These are phyloP conservation scores for Nothocercus nigrocapillus DNA, from an alignment of 2,113 vertebrate species.

Conservation along the genomic window DNA sequence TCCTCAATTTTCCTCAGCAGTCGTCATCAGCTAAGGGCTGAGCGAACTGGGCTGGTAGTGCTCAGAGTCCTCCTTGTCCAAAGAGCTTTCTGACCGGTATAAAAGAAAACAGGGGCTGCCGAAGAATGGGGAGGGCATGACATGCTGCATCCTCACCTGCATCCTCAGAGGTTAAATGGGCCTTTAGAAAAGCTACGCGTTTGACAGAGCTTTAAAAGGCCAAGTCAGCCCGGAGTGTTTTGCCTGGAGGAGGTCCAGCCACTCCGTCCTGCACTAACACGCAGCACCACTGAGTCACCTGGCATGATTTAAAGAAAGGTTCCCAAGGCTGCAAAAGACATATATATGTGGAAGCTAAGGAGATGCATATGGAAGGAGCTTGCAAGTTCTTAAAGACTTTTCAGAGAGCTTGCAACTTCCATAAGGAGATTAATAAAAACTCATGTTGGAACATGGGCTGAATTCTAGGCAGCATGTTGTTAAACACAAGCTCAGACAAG, in stretches of 20 bases:
- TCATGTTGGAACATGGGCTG: neutral
- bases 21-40: neutral
- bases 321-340: neutral
- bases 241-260: neutral
- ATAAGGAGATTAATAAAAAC: slow-evolving; percentile 10
- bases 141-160: neutral
- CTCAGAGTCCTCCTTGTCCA: neutral
- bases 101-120: neutral
- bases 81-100: accelerated
- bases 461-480: neutral
- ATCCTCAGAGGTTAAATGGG: neutral
- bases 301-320: neutral
- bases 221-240: neutral
- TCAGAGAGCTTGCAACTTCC: neutral
- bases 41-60: neutral
- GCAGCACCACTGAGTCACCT: neutral
- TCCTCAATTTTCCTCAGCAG: neutral
- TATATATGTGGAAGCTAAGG: neutral
- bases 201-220: neutral
- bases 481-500: neutral
- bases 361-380: neutral
- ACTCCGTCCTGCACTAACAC: accelerated
- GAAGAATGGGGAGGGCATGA: neutral
- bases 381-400: neutral
- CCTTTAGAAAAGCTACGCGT: neutral